Evolutionary conservation across 2,113 vertebrate genomes (phyloP), one percentile per base, ranked within the genome.

Genomic region (Hipposideros armiger): DNA sequence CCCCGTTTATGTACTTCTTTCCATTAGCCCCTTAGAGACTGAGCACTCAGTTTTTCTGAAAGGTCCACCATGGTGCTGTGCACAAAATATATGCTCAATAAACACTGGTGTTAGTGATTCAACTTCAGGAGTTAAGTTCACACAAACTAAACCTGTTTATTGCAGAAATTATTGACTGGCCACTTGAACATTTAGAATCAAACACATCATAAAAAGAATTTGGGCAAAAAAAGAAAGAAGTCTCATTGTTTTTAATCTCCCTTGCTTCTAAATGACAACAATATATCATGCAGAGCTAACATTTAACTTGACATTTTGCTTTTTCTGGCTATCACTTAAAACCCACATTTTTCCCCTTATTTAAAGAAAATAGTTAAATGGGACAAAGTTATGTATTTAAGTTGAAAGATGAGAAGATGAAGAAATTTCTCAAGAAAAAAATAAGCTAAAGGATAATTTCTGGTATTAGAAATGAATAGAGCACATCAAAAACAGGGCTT

Each of bases 361-460:
- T 94, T 97, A 90, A 91, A 76, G 32, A 94, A 96, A 95, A 92
- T 24, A 91, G 42, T 93, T 85, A 96, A 90, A 88, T 89, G 73
- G 54, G 11, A 94, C 20, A 92, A 81, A 50, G 36, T 24, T 47
- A 62, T 69, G 58, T 52, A 91, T 87, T 40, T 22, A 80, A 90
- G 60, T 93, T 95, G 80, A 94, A 96, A 96, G 50, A 92, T 80
- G 82, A 95, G 78, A 96, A 85, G 72, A 95, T 92, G 80, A 96
- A 94, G 47, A 93, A 72, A 95, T 85, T 80, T 84, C 66, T 47
- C 32, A 93, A 87, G n/a, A 28, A 74, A 74, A 91, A 81, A 69
- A 40, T 70, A 91, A 93, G 50, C 73, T 97, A 72, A 89, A 94
- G 17, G n/a, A 95, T 90, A 87, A 93, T 95, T 95, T 95, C 81